These are phyloP conservation scores for Heliconius melpomene DNA, from an alignment of 1,140 invertebrate genomes.

Conservation along the genomic window DNA sequence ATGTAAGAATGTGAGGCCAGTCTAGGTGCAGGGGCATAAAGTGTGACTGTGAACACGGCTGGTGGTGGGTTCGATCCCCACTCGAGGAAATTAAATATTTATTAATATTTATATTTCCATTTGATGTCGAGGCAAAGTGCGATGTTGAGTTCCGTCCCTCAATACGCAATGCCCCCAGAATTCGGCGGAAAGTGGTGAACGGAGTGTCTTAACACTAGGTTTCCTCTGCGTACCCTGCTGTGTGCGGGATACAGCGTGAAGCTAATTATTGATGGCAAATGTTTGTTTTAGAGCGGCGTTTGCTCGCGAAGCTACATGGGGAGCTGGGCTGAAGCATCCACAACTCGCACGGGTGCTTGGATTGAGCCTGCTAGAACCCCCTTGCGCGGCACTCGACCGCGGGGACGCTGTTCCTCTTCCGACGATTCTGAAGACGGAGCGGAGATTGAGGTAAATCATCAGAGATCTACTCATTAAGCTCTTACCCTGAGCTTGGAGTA, in stretches of 20 bases:
- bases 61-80: too few relatives aligned
- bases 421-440: conserved; percentile 82
- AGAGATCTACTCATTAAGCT: neutral
- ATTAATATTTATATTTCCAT: too few relatives aligned
- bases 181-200: too few relatives aligned
- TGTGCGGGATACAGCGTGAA: too few relatives aligned
- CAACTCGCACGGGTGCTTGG: conserved; percentile 92
- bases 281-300: conserved; percentile 85
- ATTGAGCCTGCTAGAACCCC: conserved; percentile 91
- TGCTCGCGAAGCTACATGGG: conserved; percentile 90
- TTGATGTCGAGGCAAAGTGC: too few relatives aligned
- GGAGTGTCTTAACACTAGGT: too few relatives aligned
- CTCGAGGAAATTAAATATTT: too few relatives aligned
- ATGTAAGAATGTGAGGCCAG: neutral
- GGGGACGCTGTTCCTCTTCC: conserved; percentile 92
- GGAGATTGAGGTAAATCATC: neutral
- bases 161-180: too few relatives aligned
- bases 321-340: conserved; percentile 90
- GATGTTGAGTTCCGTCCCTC: too few relatives aligned
- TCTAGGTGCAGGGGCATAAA: too few relatives aligned
- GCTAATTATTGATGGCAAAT: neutral
- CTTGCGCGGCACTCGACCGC: conserved; percentile 93
- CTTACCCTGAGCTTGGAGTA: neutral
- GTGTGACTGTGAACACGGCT: too few relatives aligned
- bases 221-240: too few relatives aligned